These are phyloP conservation scores for Leucoraja erinaceus DNA, from an alignment of 2,113 vertebrate genomes.

Conservation along the genomic window DNA sequence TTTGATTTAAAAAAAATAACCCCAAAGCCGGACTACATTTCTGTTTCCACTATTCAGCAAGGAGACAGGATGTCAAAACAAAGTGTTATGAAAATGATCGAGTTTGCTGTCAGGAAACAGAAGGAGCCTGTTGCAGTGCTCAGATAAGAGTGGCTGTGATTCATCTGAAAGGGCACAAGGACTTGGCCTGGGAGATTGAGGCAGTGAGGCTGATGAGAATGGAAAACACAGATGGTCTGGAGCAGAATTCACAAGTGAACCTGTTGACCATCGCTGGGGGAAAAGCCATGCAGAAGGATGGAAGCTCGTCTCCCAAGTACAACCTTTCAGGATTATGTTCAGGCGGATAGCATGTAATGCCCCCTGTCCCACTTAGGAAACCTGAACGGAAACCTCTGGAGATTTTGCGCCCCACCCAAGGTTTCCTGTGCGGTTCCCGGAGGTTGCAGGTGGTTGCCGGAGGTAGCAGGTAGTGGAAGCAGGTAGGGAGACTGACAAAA, in stretches of 20 bases:
- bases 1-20: not conserved
- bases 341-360: not conserved
- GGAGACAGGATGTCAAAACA: slow-evolving; percentile 26
- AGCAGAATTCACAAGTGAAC: not conserved
- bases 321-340: not conserved
- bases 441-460: too few species aligned
- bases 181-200: not conserved
- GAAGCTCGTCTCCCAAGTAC: not conserved
- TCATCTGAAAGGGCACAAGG: not conserved
- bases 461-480: too few species aligned
- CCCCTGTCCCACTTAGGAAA: too few species aligned
- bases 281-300: too few species aligned
- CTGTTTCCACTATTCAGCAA: not conserved
- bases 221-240: not conserved
- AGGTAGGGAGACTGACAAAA: too few species aligned
- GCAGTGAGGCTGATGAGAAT: not conserved
- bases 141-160: not conserved
- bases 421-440: too few species aligned
- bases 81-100: not conserved
- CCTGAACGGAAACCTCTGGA: too few species aligned
- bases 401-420: too few species aligned
- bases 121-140: not conserved
- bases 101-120: not conserved
- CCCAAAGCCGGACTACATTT: not conserved
- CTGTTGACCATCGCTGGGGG: not conserved